These are phyloP conservation scores for Sinocyclocheilus anophthalmus DNA, from an alignment of 2,113 vertebrate species.

Conservation along the genomic window DNA sequence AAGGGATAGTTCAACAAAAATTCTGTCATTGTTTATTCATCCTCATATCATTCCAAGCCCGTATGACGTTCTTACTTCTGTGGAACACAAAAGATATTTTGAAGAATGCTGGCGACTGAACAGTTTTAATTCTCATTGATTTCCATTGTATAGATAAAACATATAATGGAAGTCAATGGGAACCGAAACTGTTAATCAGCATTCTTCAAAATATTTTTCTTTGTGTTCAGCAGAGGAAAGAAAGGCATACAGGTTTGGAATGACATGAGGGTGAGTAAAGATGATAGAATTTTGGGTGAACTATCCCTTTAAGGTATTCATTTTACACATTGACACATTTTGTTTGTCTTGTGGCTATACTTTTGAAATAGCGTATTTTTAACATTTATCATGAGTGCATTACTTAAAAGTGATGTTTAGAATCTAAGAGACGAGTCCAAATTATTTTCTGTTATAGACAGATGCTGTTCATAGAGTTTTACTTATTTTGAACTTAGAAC, in stretches of 20 bases:
- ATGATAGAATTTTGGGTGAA: neutral
- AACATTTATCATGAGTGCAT: neutral
- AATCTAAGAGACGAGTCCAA: neutral
- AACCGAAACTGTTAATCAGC: neutral
- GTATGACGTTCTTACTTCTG: no score
- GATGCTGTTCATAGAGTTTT: neutral
- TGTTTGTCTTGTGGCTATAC: neutral
- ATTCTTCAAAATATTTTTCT: no score
- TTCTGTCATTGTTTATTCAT: no score
- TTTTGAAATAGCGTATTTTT: neutral
- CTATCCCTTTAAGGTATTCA: neutral
- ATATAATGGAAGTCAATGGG: neutral
- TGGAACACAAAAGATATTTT: neutral
- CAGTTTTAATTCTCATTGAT: no score
- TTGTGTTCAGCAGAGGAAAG: no score
- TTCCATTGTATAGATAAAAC: neutral
- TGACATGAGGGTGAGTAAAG: neutral
- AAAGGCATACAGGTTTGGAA: neutral
- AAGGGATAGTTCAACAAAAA: no score
- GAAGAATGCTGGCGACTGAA: neutral
- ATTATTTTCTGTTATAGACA: neutral
- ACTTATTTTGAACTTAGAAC: neutral
- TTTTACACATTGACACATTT: neutral
- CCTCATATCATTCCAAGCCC: neutral
- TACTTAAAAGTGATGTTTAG: neutral